Base-by-base conservation (phyloP, 2,797 vertebrate species). In the Gobionotothen gibberifrons region DNA sequence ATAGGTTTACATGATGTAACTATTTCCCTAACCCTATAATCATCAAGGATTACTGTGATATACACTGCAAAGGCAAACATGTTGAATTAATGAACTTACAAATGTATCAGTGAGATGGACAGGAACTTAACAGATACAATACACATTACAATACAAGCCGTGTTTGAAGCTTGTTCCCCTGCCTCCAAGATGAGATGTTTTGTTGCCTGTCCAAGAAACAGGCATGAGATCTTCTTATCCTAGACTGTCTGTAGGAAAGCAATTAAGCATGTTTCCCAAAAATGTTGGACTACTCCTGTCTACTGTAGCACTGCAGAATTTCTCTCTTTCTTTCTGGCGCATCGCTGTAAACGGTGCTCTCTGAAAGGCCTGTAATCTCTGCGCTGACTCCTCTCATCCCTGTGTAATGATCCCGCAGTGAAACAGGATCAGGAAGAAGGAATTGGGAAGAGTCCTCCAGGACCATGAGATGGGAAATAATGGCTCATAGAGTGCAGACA, bases 351-450 rank as follows among this genome's bases (percentile, higher is more conserved):
- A 80, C 32, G 59, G 53, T 73, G 14, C 14, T 65, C 58, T 78
- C 65, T 73, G 43, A 83, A 49, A 60, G 32, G 60, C 70, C 62
- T 42, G 52, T 79, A 40, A 79, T 84, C 57, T 54, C 66, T 42
- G n/a, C 32, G 1, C 46, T 62, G 69, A 29, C 70, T 84, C 62
- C 51, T 43, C 68, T 76, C 60, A 72, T 61, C 66, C 56, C 12
- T 0, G 5, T 42, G 19, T 83, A 90, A 91, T 84, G 69, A 79
- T 79, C 40, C 14, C n/a, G 36, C 67, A 63, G 72, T 89, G 84
- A 87, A 90, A 91, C 64, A 78, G 65, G 83, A 92, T 88, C 85
- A 86, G 85, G 79, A 87, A 81, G 64, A 81, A 53, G 65, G 63
- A 58, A 64, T 58, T 66, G 56, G 56, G 26, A 81, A 65, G 72